Evolutionary conservation across 2,888 invertebrate species (phyloP).

Genomic region (Phytoseiulus persimilis): DNA sequence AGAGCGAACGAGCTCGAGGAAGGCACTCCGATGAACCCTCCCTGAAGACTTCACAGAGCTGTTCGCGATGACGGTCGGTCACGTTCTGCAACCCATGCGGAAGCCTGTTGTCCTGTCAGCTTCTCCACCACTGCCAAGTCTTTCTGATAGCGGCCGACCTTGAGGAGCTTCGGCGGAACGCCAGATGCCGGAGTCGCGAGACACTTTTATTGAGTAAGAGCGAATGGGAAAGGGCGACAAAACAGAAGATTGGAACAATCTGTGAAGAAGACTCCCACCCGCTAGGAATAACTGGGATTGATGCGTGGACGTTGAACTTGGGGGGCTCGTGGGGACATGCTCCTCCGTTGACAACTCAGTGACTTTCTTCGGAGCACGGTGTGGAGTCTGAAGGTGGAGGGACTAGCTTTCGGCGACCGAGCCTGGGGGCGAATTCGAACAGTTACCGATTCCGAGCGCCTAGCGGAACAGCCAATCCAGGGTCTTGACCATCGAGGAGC

Average conservation of each 20-base stretch:
- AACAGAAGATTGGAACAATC: not conserved
- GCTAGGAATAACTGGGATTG: too few relatives aligned
- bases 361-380: too few relatives aligned
- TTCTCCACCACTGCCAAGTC: not conserved
- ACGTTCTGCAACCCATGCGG: not conserved
- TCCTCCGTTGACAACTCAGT: too few relatives aligned
- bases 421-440: too few relatives aligned
- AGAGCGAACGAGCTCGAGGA: not conserved
- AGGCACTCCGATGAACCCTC: not conserved
- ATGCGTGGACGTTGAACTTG: too few relatives aligned
- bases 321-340: too few relatives aligned
- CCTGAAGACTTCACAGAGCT: not conserved
- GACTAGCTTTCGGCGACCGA: too few relatives aligned
- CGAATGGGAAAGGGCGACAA: not conserved
- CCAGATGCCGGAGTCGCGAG: not conserved
- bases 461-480: too few relatives aligned
- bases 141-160: not conserved
- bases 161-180: not conserved
- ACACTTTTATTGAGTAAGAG: not conserved
- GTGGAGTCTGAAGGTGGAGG: too few relatives aligned
- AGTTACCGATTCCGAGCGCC: too few relatives aligned
- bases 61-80: not conserved
- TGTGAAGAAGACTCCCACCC: not conserved
- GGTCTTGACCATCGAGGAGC: too few relatives aligned
- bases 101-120: not conserved